Evolutionary conservation across 2,888 invertebrate genomes (phyloP), one percentile per base, ranked within the genome.

Genomic region (Panzeria rudis): DNA sequence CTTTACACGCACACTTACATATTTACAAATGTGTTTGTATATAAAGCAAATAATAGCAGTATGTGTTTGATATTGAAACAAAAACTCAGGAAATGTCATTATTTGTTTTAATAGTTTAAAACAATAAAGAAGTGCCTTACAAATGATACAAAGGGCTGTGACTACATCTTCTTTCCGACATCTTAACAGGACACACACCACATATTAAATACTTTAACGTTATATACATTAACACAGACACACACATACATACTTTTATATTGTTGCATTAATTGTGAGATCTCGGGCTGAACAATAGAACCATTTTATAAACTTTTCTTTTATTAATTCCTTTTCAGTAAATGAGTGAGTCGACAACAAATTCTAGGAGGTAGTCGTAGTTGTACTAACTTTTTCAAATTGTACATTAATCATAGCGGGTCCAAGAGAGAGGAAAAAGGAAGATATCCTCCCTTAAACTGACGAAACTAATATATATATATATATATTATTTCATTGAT

Each of bases 41-140:
- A 0, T 20, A 56, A 61, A n/a, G 35, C 3, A 38, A 35, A 13
- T n/a, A 44, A 15, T 29, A 13, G 44, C 11, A 17, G 32, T 32
- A 29, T 54, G 23, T 68, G 32, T 71, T 78, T 52, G 23, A 59
- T 52, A 66, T 73, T 80, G 29, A 77, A 72, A 87, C 79, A 86
- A 90, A 89, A 89, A 88, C 88, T 88, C 90, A 90, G 90, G 90
- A 90, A 89, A 90, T 90, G 90, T 90, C 90, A 89, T 89, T 89
- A 83, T 84, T 86, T 86, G 76, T 77, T 77, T 77, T 56, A 64
- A 71, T 59, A 71, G 35, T 72, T 35, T 47, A 66, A 64, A 64
- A 50, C 11, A 75, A 77, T 47, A 73, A 73, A 56, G 25, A 29
- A 32, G 54, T 73, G 20, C 61, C 41, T 73, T 32, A 50, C 56